Evolutionary conservation across 2,113 vertebrate genomes (phyloP).

Genomic region (Chaetops frenatus): DNA sequence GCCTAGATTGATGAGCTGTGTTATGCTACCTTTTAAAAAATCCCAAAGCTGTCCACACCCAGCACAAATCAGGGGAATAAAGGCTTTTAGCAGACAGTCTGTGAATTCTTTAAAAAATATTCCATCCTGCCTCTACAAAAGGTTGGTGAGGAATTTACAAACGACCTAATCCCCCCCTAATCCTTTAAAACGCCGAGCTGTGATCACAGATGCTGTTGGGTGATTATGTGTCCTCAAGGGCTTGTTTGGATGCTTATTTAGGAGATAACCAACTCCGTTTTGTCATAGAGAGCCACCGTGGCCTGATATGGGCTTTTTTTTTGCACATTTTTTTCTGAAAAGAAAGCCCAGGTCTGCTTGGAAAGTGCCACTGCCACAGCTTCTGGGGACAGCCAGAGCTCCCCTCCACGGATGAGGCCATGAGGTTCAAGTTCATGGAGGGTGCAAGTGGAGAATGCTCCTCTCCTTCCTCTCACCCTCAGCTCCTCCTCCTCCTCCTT

Average conservation of each 20-base stretch:
- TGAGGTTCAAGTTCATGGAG: accelerated
- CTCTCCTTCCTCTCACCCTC: neutral
- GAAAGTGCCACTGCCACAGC: neutral
- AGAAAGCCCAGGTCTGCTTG: neutral
- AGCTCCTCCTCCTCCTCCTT: neutral
- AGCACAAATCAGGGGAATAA: neutral
- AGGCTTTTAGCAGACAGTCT: neutral
- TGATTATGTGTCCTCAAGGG: neutral
- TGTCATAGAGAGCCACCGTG: neutral
- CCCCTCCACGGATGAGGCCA: accelerated
- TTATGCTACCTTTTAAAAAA: neutral
- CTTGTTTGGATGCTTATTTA: neutral
- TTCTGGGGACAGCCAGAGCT: neutral
- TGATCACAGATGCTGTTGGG: neutral
- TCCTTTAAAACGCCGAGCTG: slow-evolving; percentile 8
- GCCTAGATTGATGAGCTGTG: neutral
- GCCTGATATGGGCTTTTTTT: neutral
- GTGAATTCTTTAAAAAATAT: slow-evolving; percentile 21
- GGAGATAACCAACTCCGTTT: neutral
- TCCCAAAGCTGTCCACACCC: neutral
- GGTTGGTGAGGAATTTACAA: slow-evolving; percentile 37
- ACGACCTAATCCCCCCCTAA: slow-evolving; percentile 22
- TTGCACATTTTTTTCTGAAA: neutral
- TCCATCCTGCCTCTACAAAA: slow-evolving; percentile 35
- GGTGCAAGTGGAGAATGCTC: neutral